Evolutionary conservation across 1,140 invertebrate species (phyloP).

Genomic region (Choristoneura fumiferana): DNA sequence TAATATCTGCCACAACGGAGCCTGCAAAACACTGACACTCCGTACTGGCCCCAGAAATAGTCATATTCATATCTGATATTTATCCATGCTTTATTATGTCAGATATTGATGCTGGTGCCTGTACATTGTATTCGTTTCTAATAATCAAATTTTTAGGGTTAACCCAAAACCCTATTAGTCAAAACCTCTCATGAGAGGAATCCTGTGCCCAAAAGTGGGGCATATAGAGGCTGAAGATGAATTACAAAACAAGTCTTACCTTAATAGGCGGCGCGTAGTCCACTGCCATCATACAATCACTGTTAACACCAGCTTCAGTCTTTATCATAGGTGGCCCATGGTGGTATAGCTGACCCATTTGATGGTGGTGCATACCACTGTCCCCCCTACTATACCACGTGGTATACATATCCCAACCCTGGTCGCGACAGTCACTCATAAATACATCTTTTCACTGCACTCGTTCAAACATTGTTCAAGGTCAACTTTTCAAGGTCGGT

Average conservation of each 20-base stretch:
- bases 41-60: no score
- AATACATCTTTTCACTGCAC: constrained; percentile 46
- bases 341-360: constrained; percentile 76
- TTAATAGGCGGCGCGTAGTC: constrained; percentile 78
- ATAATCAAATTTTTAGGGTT: no score
- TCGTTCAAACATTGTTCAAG: constrained; percentile 21
- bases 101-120: no score
- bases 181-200: no score
- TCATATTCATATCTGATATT: no score
- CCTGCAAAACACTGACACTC: no score
- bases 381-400: constrained; percentile 78
- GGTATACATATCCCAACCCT: constrained; percentile 72
- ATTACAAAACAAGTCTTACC: constrained; percentile 48
- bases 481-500: background rate
- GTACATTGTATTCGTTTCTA: no score
- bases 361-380: constrained; percentile 74
- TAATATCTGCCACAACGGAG: no score
- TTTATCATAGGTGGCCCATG: constrained; percentile 77
- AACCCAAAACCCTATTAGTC: no score
- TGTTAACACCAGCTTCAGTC: constrained; percentile 76
- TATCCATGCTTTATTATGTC: no score
- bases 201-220: constrained; percentile 49
- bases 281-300: constrained; percentile 78
- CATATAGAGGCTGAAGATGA: background rate
- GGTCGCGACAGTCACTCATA: constrained; percentile 70